Percentiles rank a stretch among this genome's conserved stretches.
Conservation (phyloP, 2,797 vertebrate genomes). For the Girardinus metallicus region DNA sequence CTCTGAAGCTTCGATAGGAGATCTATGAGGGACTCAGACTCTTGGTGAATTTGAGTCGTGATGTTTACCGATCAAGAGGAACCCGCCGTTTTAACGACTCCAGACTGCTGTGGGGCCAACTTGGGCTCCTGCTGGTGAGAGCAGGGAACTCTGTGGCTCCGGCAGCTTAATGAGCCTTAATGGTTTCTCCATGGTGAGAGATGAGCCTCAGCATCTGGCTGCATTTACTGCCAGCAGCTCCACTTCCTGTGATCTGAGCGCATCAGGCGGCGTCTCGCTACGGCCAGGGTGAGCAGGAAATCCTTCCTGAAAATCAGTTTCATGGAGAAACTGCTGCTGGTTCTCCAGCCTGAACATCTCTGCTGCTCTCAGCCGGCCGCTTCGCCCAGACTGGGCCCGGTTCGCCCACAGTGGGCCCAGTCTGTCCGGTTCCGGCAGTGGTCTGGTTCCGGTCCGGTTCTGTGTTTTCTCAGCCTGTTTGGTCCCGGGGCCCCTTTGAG, state of each 20-base stretch:
- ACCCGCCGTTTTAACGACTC: not conserved
- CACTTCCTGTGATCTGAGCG: constrained; percentile 34
- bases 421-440: too few relatives aligned
- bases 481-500: too few relatives aligned
- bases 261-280: constrained; percentile 32
- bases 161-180: not conserved
- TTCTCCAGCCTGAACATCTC: not conserved
- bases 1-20: too few relatives aligned
- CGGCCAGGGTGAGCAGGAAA: constrained; percentile 1
- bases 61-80: not conserved
- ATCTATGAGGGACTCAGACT: too few relatives aligned
- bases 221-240: not conserved
- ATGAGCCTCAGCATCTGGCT: constrained; percentile 29
- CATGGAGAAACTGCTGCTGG: not conserved
- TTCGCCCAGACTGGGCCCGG: too few relatives aligned
- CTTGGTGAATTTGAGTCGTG: too few relatives aligned
- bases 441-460: too few relatives aligned
- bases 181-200: not conserved
- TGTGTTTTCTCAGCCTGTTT: not conserved
- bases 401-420: too few relatives aligned
- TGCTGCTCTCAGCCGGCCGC: not conserved
- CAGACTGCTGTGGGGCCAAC: not conserved
- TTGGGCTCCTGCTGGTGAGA: not conserved
- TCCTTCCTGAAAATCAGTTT: not conserved
- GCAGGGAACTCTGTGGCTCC: not conserved